Conservation (phyloP, 1,140 invertebrate species). For the Nylanderia fulva region DNA sequence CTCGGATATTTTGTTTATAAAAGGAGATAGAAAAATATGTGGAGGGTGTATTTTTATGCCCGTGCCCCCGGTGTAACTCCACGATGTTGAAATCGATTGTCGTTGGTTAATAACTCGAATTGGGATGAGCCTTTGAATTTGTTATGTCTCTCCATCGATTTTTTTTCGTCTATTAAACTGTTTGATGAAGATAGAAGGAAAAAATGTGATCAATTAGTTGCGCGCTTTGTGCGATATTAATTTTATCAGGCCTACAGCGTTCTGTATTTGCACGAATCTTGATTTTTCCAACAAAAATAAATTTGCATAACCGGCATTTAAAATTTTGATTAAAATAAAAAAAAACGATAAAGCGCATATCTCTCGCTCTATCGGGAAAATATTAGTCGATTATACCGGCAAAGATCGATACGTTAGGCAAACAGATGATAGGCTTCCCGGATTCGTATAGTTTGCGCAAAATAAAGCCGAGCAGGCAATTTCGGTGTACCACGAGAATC, state of each 20-base stretch:
- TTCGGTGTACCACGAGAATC: constrained; percentile 1
- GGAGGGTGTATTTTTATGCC: neutral
- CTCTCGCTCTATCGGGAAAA: constrained; percentile 18
- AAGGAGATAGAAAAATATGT: neutral
- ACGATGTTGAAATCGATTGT: constrained; percentile 26
- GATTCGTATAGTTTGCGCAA: constrained; percentile 44
- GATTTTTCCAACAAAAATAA: neutral
- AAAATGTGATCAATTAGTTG: neutral
- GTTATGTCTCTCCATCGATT: neutral
- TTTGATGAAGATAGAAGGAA: neutral
- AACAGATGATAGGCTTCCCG: constrained; percentile 44
- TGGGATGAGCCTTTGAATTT: neutral
- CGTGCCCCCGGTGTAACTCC: neutral
- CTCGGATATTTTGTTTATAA: neutral
- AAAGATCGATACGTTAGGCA: constrained; percentile 30
- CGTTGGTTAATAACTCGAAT: constrained; percentile 20
- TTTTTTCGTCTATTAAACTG: neutral
- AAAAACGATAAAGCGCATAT: neutral
- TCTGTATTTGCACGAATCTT: neutral
- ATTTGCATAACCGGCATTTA: neutral
- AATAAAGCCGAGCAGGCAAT: constrained; percentile 33
- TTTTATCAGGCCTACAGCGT: neutral
- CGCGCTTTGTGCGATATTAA: neutral
- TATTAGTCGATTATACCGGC: constrained; percentile 17
- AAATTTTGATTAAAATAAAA: neutral